Evolutionary conservation across 1,140 invertebrate species (phyloP).

Genomic region (Lysiphlebus fabarum): DNA sequence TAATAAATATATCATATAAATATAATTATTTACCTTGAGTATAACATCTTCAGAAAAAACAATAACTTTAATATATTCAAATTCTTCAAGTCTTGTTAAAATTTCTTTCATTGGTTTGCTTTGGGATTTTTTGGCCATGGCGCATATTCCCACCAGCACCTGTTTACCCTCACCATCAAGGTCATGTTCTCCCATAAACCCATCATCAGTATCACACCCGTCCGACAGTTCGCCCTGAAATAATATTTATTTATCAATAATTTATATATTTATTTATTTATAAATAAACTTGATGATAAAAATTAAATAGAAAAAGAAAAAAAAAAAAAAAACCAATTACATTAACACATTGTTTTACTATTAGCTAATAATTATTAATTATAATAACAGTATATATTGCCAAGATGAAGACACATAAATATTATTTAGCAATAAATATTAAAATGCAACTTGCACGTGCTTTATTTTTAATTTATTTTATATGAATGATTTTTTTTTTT

Average conservation of each 20-base stretch:
- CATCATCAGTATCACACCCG: constrained; percentile 62
- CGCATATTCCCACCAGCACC: constrained; percentile 94
- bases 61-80: constrained; percentile 91
- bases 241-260: constrained; percentile 17
- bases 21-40: constrained; percentile 66
- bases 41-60: constrained; percentile 94
- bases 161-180: constrained; percentile 69
- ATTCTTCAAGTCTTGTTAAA: constrained; percentile 88
- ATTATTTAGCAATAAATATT: too few species aligned
- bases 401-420: too few species aligned
- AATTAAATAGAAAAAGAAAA: too few species aligned
- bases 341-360: too few species aligned
- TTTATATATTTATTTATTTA: too few species aligned
- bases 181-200: constrained; percentile 45
- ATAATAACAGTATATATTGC: too few species aligned
- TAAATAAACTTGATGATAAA: too few species aligned
- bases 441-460: too few species aligned
- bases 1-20: background rate
- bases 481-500: too few species aligned
- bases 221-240: constrained; percentile 69
- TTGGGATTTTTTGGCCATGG: constrained; percentile 97
- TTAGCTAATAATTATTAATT: too few species aligned
- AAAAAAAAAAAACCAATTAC: too few species aligned
- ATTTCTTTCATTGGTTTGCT: constrained; percentile 99
- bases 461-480: too few species aligned